Percentiles rank a stretch among this genome's conserved stretches.
phyloP scores from a whole-genome alignment of 2,888 invertebrate species.

The Crossocerus cetratus region DNA sequence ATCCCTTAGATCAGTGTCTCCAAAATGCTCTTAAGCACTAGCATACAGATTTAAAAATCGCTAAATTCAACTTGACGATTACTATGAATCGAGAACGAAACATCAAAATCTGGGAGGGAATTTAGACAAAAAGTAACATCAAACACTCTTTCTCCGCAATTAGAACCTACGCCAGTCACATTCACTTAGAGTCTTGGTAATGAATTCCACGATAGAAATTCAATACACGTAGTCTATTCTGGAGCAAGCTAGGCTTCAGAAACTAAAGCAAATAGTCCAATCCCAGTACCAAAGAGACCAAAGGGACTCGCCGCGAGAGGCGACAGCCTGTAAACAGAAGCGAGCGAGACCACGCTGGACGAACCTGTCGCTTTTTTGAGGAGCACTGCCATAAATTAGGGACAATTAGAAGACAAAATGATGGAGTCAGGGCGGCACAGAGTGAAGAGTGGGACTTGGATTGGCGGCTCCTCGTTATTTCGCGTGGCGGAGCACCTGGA shows the following conservation, averaged over 20 bases:
- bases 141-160: no score
- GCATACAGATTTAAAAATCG: no score
- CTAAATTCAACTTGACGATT: no score
- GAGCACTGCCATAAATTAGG: conserved; percentile 30
- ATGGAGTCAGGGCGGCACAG: conserved; percentile 11
- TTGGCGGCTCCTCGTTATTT: conserved; percentile 28
- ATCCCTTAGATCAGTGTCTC: conserved; percentile 25
- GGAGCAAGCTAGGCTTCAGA: background rate
- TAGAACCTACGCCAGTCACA: no score
- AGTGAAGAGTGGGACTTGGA: conserved; percentile 1
- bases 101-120: no score
- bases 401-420: conserved; percentile 21
- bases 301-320: background rate
- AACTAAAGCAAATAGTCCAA: background rate
- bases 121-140: no score
- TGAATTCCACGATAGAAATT: no score
- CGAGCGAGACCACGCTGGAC: background rate
- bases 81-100: no score
- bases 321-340: background rate
- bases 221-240: no score
- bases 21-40: background rate
- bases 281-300: no score
- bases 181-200: no score
- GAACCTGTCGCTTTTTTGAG: conserved; percentile 1
- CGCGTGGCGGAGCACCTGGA: conserved; percentile 51